Conservation (phyloP, 2,888 invertebrate species). For the Hipparchia sbordonii region DNA sequence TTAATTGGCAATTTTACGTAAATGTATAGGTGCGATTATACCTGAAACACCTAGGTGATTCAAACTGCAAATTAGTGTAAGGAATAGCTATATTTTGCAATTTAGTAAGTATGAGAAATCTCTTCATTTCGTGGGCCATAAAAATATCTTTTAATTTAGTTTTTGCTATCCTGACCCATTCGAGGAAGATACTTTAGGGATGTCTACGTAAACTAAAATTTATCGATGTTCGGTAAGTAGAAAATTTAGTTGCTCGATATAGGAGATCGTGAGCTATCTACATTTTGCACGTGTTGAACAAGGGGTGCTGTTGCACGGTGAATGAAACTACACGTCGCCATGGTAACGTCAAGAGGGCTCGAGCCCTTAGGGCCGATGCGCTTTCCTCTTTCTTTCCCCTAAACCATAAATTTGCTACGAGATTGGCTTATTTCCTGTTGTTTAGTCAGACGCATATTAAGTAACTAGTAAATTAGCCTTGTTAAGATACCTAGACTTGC, state of each 20-base stretch:
- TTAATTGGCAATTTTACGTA: neutral
- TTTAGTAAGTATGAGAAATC: too few relatives aligned
- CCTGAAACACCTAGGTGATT: neutral
- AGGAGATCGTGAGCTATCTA: constrained; percentile 33
- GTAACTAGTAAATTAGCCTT: constrained; percentile 7
- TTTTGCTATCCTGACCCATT: too few relatives aligned
- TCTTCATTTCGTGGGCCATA: too few relatives aligned
- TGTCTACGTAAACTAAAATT: too few relatives aligned
- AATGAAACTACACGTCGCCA: constrained; percentile 68
- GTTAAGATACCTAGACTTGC: neutral
- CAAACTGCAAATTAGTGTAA: neutral
- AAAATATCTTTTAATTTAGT: too few relatives aligned
- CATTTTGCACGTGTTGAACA: constrained; percentile 51
- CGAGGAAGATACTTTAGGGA: too few relatives aligned
- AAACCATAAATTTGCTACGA: constrained; percentile 35
- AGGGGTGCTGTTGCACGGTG: constrained; percentile 55
- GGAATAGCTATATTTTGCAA: too few relatives aligned
- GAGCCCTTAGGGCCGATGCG: constrained; percentile 54
- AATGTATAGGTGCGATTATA: neutral
- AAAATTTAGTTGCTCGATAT: constrained; percentile 1
- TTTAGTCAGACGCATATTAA: constrained; percentile 14
- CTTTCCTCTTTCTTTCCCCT: constrained; percentile 41
- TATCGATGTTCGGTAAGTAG: neutral
- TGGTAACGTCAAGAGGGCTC: constrained; percentile 73
- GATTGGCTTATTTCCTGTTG: constrained; percentile 28